Evolutionary conservation across 1,140 invertebrate genomes (phyloP).

Genomic region (Calosoma granatense): DNA sequence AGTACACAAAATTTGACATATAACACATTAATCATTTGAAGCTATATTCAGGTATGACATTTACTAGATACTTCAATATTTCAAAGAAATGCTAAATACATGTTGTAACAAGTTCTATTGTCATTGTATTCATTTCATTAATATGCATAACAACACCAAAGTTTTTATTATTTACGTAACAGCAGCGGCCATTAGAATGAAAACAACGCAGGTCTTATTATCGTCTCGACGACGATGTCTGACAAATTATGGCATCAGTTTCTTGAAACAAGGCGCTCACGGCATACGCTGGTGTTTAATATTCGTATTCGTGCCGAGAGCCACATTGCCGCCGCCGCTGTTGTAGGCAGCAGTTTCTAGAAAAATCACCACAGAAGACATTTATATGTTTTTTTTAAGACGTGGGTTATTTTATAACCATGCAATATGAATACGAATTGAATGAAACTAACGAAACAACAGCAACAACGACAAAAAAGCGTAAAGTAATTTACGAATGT

Average conservation of each 20-base stretch:
- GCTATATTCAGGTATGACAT: too few species aligned
- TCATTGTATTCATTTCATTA: background rate
- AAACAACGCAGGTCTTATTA: background rate
- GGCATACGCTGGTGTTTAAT: too few species aligned
- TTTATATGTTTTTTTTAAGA: background rate
- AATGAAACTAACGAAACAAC: background rate
- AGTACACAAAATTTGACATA: too few species aligned
- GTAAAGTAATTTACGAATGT: background rate
- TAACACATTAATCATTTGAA: too few species aligned
- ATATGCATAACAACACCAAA: background rate
- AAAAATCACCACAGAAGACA: background rate
- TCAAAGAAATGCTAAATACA: too few species aligned
- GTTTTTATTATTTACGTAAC: background rate
- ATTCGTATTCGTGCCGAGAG: background rate
- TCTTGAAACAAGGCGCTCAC: background rate
- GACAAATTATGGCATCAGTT: background rate
- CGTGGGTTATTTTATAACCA: background rate
- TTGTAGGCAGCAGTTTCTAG: background rate
- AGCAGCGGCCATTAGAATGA: background rate
- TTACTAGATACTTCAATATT: too few species aligned
- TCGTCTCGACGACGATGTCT: background rate
- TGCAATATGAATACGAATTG: background rate
- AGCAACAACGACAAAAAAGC: background rate
- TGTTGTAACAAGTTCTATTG: too few species aligned
- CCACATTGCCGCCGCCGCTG: background rate